Evolutionary conservation across 2,113 vertebrate genomes (phyloP).

Genomic region (Mustela nigripes): DNA sequence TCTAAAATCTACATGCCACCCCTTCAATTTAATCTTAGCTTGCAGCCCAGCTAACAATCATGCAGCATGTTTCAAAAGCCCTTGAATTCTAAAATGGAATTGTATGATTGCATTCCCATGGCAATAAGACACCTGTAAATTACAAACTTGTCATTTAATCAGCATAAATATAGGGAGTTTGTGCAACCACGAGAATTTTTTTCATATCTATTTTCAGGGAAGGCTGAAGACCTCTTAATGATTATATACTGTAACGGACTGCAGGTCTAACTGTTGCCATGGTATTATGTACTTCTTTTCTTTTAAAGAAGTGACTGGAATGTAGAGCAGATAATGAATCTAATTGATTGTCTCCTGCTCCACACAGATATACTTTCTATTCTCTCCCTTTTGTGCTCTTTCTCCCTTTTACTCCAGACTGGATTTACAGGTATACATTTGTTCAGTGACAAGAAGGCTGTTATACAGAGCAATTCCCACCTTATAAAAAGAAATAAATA

Average conservation of each 20-base stretch:
- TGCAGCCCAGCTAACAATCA: constrained; percentile 87
- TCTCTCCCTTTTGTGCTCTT: constrained; percentile 82
- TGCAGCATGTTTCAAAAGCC: constrained; percentile 88
- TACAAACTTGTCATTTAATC: constrained; percentile 91
- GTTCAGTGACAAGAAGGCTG: constrained; percentile 74
- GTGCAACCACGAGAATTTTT: constrained; percentile 85
- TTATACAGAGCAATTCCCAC: constrained; percentile 72
- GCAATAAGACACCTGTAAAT: constrained; percentile 91
- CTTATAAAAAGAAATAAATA: constrained; percentile 76
- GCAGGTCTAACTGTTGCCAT: constrained; percentile 90
- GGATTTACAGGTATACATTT: constrained; percentile 75
- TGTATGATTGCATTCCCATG: constrained; percentile 90
- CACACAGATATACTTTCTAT: constrained; percentile 84
- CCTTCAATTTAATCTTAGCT: constrained; percentile 89
- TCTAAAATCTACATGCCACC: constrained; percentile 89
- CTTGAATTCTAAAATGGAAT: constrained; percentile 88
- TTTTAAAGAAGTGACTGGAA: constrained; percentile 89
- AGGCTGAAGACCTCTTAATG: constrained; percentile 88
- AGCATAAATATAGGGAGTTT: constrained; percentile 87
- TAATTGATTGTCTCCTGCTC: constrained; percentile 88
- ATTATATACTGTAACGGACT: constrained; percentile 88
- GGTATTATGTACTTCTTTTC: constrained; percentile 86
- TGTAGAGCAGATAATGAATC: constrained; percentile 89
- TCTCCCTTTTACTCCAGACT: constrained; percentile 78
- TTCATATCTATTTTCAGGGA: constrained; percentile 86